Conservation (phyloP, 2,888 invertebrate genomes). For the Melanophora roralis region DNA sequence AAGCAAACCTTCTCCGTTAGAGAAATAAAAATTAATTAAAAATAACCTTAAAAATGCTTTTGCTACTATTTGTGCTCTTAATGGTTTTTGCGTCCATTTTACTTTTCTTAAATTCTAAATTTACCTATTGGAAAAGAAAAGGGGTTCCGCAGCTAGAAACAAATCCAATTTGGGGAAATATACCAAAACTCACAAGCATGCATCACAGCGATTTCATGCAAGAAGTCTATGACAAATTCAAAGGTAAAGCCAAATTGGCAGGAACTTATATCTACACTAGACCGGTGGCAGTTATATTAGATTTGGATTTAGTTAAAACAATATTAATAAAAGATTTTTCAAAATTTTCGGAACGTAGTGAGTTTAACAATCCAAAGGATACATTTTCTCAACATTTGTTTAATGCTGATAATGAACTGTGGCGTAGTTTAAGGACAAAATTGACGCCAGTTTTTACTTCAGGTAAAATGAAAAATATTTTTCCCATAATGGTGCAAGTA, state of each 20-base stretch:
- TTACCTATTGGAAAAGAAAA: constrained; percentile 67
- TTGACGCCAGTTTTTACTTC: constrained; percentile 78
- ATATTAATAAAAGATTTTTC: constrained; percentile 76
- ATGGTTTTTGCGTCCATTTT: too few relatives aligned
- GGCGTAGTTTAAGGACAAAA: constrained; percentile 77
- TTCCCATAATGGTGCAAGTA: constrained; percentile 71
- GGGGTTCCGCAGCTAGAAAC: constrained; percentile 67
- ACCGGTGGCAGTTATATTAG: constrained; percentile 68
- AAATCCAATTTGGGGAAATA: constrained; percentile 64
- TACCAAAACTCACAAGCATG: too few relatives aligned
- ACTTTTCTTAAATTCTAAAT: constrained; percentile 63
- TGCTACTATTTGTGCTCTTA: too few relatives aligned
- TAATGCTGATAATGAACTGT: constrained; percentile 72
- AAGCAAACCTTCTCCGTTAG: too few relatives aligned
- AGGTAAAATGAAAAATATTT: constrained; percentile 78
- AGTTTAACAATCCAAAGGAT: constrained; percentile 65
- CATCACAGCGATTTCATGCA: constrained; percentile 53
- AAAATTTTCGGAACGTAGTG: constrained; percentile 73
- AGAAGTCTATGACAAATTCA: constrained; percentile 68
- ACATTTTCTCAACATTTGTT: constrained; percentile 73
- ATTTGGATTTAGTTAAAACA: constrained; percentile 72
- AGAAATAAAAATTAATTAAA: too few relatives aligned
- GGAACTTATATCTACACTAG: constrained; percentile 68
- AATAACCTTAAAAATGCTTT: too few relatives aligned
- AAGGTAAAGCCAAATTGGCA: constrained; percentile 65